phyloP scores from a whole-genome alignment of 2,888 invertebrate species.

The Agrochola lota region DNA sequence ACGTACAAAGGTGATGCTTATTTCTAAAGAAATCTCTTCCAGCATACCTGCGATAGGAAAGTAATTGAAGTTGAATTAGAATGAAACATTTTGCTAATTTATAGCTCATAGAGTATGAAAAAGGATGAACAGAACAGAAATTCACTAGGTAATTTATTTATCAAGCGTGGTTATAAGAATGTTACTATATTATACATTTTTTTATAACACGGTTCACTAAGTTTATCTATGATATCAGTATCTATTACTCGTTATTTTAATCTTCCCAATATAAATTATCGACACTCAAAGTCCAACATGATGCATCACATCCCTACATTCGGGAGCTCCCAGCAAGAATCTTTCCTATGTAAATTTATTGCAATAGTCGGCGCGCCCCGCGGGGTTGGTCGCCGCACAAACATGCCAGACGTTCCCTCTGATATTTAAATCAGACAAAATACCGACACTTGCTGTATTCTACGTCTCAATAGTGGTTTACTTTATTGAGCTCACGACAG shows the following conservation, averaged over 20 bases:
- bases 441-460: slow-evolving; percentile 59
- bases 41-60: too few species aligned
- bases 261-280: slow-evolving; percentile 4
- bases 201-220: not conserved
- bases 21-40: too few species aligned
- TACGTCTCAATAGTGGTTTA: slow-evolving; percentile 56
- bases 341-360: slow-evolving; percentile 66
- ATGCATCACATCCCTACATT: slow-evolving; percentile 31
- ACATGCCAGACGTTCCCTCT: slow-evolving; percentile 52
- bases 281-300: slow-evolving; percentile 6
- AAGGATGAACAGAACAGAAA: not conserved
- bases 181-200: not conserved
- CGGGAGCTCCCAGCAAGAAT: slow-evolving; percentile 45
- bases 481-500: slow-evolving; percentile 49
- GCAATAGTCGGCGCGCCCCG: slow-evolving; percentile 55
- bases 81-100: slow-evolving; percentile 3
- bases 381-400: slow-evolving; percentile 52
- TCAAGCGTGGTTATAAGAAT: not conserved
- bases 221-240: not conserved
- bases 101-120: not conserved
- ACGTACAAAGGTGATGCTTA: too few species aligned
- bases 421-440: slow-evolving; percentile 67
- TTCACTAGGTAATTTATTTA: not conserved
- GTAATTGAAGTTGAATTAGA: not conserved
- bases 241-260: not conserved